These are phyloP conservation scores for Loripinus fragilis DNA, from an alignment of 2,888 invertebrate species.

Conservation along the genomic window DNA sequence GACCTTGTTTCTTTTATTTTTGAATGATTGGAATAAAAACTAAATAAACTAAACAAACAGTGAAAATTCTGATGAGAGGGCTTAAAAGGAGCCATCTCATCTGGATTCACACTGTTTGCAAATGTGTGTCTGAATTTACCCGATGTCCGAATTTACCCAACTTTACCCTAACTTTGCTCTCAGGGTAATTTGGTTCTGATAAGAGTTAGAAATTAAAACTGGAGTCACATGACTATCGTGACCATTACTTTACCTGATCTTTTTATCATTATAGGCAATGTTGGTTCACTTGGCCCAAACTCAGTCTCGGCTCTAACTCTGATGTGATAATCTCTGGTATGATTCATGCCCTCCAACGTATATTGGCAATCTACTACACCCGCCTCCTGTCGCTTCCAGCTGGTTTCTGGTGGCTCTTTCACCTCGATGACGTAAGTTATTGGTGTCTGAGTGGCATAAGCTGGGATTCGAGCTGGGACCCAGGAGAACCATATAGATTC, in stretches of 20 bases:
- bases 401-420: constrained; percentile 64
- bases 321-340: constrained; percentile 97
- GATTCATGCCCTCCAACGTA: constrained; percentile 86
- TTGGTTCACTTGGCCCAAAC: constrained; percentile 98
- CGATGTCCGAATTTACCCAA: too few relatives aligned
- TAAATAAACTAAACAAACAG: too few relatives aligned
- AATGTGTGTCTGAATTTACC: too few relatives aligned
- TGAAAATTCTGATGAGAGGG: too few relatives aligned
- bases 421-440: constrained; percentile 96
- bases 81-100: too few relatives aligned
- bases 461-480: constrained; percentile 95
- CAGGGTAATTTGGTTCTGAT: too few relatives aligned
- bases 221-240: constrained; percentile 37
- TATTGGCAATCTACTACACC: constrained; percentile 68
- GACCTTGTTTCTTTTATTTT: too few relatives aligned
- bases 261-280: constrained; percentile 89
- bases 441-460: constrained; percentile 89
- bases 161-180: too few relatives aligned
- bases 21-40: too few relatives aligned
- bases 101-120: too few relatives aligned
- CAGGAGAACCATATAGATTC: constrained; percentile 94
- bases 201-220: too few relatives aligned
- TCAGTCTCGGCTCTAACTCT: constrained; percentile 98
- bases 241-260: constrained; percentile 55
- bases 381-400: constrained; percentile 61